phyloP scores from a whole-genome alignment of 37 sponge, comb jelly and placozoan genomes.

The Lycopodina hypogea region DNA sequence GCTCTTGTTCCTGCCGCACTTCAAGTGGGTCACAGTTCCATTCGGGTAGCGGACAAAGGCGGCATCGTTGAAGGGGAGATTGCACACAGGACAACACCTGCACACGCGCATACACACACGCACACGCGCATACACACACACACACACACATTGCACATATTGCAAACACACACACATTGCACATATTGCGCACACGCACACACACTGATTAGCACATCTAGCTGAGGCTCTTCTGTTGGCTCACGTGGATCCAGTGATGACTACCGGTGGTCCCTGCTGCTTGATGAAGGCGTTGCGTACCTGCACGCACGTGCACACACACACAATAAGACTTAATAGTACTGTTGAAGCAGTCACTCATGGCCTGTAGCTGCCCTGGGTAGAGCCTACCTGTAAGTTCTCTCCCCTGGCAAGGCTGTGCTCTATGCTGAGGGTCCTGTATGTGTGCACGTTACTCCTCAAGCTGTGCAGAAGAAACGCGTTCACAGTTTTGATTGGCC shows the following conservation, averaged over 20 bases:
- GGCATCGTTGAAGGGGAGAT: slow-evolving; percentile 73
- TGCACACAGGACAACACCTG: slow-evolving; percentile 83
- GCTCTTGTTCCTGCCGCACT: slow-evolving; percentile 73
- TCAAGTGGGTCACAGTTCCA: slow-evolving; percentile 74
- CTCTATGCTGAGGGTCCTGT: slow-evolving; percentile 58
- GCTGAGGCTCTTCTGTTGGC: background rate
- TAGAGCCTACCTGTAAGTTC: slow-evolving; percentile 64
- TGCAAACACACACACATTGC: slow-evolving; percentile 73
- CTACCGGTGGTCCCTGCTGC: slow-evolving; percentile 48
- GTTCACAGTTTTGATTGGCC: slow-evolving; percentile 63
- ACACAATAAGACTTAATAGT: too few species aligned
- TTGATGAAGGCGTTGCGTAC: slow-evolving; percentile 37
- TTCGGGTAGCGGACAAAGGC: slow-evolving; percentile 91
- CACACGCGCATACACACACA: background rate
- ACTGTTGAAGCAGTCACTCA: too few species aligned
- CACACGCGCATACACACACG: background rate
- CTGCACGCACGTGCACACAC: too few species aligned
- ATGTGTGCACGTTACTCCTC: slow-evolving; percentile 43
- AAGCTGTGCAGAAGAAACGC: slow-evolving; percentile 67
- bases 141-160: slow-evolving; percentile 78
- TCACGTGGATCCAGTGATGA: slow-evolving; percentile 64
- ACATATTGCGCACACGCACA: slow-evolving; percentile 42
- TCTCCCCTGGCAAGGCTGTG: slow-evolving; percentile 69
- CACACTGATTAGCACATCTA: background rate
- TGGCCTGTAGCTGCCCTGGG: too few species aligned